These are phyloP conservation scores for Oncorhynchus kisutch DNA, from an alignment of 2,113 vertebrate species.

Conservation along the genomic window DNA sequence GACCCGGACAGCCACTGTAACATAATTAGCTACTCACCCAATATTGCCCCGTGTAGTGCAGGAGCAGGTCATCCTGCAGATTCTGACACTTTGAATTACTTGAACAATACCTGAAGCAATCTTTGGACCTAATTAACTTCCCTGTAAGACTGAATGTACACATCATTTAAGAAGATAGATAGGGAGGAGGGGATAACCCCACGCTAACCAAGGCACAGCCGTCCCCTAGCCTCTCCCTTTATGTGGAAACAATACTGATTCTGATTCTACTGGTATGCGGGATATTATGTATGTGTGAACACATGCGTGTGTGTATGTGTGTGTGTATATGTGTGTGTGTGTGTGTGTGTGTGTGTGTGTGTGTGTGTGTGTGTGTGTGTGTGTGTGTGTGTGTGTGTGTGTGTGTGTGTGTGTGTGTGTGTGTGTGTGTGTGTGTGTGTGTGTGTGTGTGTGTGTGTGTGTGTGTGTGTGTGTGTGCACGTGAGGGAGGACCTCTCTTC, in stretches of 20 bases:
- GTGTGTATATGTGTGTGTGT: background rate
- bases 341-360: background rate
- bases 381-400: conserved; percentile 70
- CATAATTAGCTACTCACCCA: conserved; percentile 85
- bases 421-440: background rate
- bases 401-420: background rate
- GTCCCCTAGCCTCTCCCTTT: conserved; percentile 35
- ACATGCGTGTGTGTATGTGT: background rate
- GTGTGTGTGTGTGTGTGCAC: background rate
- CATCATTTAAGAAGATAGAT: conserved; percentile 69
- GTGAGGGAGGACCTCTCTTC: conserved; percentile 22
- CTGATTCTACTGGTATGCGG: conserved; percentile 26
- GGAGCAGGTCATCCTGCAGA: conserved; percentile 71
- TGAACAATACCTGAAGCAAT: conserved; percentile 85
- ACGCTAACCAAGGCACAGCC: conserved; percentile 49
- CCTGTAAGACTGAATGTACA: conserved; percentile 68
- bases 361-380: background rate
- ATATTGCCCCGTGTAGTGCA: conserved; percentile 72
- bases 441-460: background rate
- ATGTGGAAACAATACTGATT: conserved; percentile 68
- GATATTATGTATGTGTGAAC: conserved; percentile 72
- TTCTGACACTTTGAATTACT: conserved; percentile 90
- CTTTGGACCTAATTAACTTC: conserved; percentile 90
- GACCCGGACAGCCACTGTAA: conserved; percentile 75
- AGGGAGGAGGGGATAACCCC: conserved; percentile 42